Evolutionary conservation across 2,113 vertebrate genomes (phyloP), one percentile per base, ranked within the genome.

Genomic region (Amphilophus citrinellus): DNA sequence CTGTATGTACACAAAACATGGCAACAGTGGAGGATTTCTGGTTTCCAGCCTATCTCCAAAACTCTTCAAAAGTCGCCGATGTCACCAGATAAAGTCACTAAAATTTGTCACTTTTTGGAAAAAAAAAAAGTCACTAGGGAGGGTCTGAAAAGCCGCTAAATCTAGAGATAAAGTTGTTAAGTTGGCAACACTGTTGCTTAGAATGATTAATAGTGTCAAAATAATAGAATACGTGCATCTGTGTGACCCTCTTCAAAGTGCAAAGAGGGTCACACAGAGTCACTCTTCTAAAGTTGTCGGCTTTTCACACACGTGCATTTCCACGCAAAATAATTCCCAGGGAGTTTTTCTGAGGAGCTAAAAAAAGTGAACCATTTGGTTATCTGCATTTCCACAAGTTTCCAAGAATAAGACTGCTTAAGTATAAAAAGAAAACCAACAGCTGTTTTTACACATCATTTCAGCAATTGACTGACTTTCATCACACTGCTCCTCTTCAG

Each of bases 391-490:
- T 73, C 47, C 68, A 56, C 50, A 13, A 53, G 44, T 73, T 53
- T 73, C 24, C 66, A 73, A 1, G 17, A 73, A 73, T 73, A 32
- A 5, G 24, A 53, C 44, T 50, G 2, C 6, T 32, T 71, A 32
- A 20, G 44, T 53, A 32, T 71, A 71, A 35, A 73, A 73, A 56
- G 27, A 73, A 35, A 35, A 11, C 20, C 65, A 68, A 6, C 39
- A 66, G 39, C 42, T 50, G 22, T 68, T 68, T 50, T 50, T 50
- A 30, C 42, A 50, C 65, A 47, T 47, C 6, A 56, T 73, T n/a
- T 73, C 20, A 73, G 0, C 27, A 32, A 32, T 27, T 53, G 66
- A 53, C 17, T 13, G 0, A 27, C 27, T 27, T 0, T 50, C 44
- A 11, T 56, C 3, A 6, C 68, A 73, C 47, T n/a, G 1, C 27